Conservation (phyloP, 92 coral and sea anemone species). For the Epizoanthus fatuus region DNA sequence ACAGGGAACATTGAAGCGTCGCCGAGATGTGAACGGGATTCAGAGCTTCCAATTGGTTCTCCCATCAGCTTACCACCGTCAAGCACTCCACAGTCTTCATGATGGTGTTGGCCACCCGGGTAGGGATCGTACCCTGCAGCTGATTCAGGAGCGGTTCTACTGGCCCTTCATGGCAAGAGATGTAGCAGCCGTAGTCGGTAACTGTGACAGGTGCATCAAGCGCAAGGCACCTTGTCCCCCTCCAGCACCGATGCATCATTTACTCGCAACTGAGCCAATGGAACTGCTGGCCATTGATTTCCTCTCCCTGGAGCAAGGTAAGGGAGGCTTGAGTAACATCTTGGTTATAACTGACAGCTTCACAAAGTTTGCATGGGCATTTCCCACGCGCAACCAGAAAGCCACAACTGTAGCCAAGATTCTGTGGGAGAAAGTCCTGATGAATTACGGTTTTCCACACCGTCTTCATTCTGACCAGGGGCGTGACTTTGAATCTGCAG, state of each 20-base stretch:
- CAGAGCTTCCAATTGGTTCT: conserved; percentile 46
- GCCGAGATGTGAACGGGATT: conserved; percentile 17
- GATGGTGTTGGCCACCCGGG: conserved; percentile 54
- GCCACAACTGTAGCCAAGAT: conserved; percentile 61
- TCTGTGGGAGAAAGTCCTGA: conserved; percentile 66
- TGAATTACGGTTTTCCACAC: conserved; percentile 58
- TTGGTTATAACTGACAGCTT: conserved; percentile 59
- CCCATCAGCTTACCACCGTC: background rate
- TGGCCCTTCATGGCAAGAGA: conserved; percentile 58
- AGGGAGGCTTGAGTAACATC: conserved; percentile 58
- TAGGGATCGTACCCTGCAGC: conserved; percentile 25
- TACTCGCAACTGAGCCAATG: conserved; percentile 49
- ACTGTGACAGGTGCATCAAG: conserved; percentile 42
- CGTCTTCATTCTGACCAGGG: conserved; percentile 61
- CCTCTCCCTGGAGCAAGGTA: conserved; percentile 59
- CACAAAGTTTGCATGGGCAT: conserved; percentile 63
- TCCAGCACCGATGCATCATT: conserved; percentile 49
- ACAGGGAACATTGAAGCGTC: conserved; percentile 32
- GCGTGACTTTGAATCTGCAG: conserved; percentile 41
- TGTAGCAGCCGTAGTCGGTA: conserved; percentile 11
- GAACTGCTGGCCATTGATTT: conserved; percentile 59
- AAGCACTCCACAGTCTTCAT: conserved; percentile 37
- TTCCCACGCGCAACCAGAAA: conserved; percentile 63
- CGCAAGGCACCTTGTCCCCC: conserved; percentile 48
- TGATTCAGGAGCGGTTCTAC: conserved; percentile 48